phyloP scores from a whole-genome alignment of 2,888 invertebrate species.

The Ornithoptera priamus region DNA sequence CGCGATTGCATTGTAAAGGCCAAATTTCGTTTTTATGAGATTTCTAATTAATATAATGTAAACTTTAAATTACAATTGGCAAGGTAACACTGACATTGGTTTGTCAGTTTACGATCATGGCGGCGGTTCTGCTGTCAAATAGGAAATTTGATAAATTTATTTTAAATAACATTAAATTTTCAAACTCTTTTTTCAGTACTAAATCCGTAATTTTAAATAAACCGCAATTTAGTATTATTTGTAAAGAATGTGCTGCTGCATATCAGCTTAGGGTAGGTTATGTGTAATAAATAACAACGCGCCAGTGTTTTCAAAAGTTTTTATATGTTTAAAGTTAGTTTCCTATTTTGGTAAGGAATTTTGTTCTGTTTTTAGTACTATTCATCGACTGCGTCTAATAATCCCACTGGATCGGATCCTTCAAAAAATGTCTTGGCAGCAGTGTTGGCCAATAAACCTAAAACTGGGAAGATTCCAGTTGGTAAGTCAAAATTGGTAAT shows the following conservation, averaged over 20 bases:
- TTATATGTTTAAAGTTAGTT: constrained; percentile 2
- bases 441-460: constrained; percentile 73
- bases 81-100: constrained; percentile 21
- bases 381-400: constrained; percentile 51
- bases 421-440: constrained; percentile 77
- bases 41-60: not conserved
- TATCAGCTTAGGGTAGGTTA: constrained; percentile 62
- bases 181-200: constrained; percentile 46
- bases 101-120: constrained; percentile 57
- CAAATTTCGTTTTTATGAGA: not conserved
- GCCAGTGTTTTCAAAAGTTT: constrained; percentile 21
- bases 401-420: constrained; percentile 52
- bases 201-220: constrained; percentile 55
- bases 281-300: constrained; percentile 5
- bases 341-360: not conserved
- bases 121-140: constrained; percentile 66
- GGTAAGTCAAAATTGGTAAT: constrained; percentile 52
- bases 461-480: constrained; percentile 74
- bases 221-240: constrained; percentile 53
- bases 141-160: constrained; percentile 63
- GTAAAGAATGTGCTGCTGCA: constrained; percentile 60
- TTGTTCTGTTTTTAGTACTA: constrained; percentile 53
- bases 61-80: not conserved
- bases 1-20: too few relatives aligned
- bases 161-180: constrained; percentile 58